A percentile compares a stretch with the other conserved stretches of the same genome.
Evolutionary conservation across 92 coral and sea anemone genomes (phyloP).

Genomic region (Isaurus tuberculatus): DNA sequence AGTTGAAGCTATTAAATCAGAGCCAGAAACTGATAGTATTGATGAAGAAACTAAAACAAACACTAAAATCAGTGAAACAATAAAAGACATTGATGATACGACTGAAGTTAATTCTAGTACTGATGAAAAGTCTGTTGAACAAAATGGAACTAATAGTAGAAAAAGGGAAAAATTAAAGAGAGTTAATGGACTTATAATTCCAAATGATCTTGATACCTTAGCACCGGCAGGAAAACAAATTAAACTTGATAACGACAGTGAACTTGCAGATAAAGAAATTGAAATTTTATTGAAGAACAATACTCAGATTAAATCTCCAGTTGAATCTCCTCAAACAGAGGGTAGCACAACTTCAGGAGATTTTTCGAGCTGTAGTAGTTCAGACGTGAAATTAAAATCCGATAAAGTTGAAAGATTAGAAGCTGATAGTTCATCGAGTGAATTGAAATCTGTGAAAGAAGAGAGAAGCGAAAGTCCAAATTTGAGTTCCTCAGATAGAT

Average conservation of each 20-base stretch:
- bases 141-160: conserved; percentile 12
- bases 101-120: conserved; percentile 17
- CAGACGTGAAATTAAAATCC: conserved; percentile 12
- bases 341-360: conserved; percentile 77
- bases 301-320: conserved; percentile 59
- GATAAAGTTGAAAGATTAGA: conserved; percentile 4
- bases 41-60: not conserved
- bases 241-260: conserved; percentile 78
- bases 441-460: conserved; percentile 33
- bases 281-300: conserved; percentile 51
- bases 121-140: conserved; percentile 14
- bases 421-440: conserved; percentile 34
- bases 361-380: conserved; percentile 19
- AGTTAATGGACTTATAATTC: conserved; percentile 37
- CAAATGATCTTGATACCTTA: conserved; percentile 52
- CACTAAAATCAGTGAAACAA: not conserved
- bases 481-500: conserved; percentile 61
- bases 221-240: conserved; percentile 70
- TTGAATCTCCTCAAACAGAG: conserved; percentile 68
- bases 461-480: conserved; percentile 51
- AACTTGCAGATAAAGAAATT: conserved; percentile 65
- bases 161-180: conserved; percentile 41
- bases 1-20: conserved; percentile 7
- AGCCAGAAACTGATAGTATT: conserved; percentile 1
- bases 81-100: not conserved